phyloP scores from a whole-genome alignment of 2,113 vertebrate genomes.

The Cranoglanis bouderius region DNA sequence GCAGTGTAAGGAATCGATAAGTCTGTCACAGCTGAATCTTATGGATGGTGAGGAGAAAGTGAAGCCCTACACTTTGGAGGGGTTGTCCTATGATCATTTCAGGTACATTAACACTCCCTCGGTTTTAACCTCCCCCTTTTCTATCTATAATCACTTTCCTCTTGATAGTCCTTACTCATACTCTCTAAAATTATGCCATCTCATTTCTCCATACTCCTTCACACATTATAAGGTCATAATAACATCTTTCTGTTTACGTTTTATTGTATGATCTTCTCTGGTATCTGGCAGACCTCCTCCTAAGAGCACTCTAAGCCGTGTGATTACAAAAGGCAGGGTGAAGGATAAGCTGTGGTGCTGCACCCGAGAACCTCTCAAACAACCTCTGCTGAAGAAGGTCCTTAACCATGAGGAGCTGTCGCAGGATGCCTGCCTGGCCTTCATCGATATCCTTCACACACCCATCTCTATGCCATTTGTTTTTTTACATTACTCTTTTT shows the following conservation, averaged over 20 bases:
- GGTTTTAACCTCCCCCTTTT: neutral
- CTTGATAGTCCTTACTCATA: neutral
- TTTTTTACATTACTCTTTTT: neutral
- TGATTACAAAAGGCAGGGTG: constrained; percentile 91
- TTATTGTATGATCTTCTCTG: neutral
- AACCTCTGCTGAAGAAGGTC: constrained; percentile 90
- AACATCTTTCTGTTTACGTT: neutral
- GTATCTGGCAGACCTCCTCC: constrained; percentile 81
- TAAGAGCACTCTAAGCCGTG: constrained; percentile 93
- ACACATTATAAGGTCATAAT: neutral
- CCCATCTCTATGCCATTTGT: neutral
- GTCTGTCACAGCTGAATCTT: constrained; percentile 78
- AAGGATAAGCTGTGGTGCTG: constrained; percentile 96
- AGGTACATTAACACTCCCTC: constrained; percentile 72
- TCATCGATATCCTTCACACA: constrained; percentile 86
- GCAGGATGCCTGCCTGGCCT: constrained; percentile 93
- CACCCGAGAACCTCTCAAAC: constrained; percentile 93
- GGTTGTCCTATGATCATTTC: constrained; percentile 96
- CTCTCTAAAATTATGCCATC: neutral
- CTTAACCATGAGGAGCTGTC: constrained; percentile 88
- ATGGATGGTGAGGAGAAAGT: constrained; percentile 78
- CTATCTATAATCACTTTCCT: neutral
- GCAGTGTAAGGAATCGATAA: constrained; percentile 86
- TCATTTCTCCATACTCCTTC: neutral
- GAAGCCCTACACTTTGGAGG: constrained; percentile 93